Conservation (phyloP, 2,113 vertebrate genomes). For the Hippoglossus stenolepis region DNA sequence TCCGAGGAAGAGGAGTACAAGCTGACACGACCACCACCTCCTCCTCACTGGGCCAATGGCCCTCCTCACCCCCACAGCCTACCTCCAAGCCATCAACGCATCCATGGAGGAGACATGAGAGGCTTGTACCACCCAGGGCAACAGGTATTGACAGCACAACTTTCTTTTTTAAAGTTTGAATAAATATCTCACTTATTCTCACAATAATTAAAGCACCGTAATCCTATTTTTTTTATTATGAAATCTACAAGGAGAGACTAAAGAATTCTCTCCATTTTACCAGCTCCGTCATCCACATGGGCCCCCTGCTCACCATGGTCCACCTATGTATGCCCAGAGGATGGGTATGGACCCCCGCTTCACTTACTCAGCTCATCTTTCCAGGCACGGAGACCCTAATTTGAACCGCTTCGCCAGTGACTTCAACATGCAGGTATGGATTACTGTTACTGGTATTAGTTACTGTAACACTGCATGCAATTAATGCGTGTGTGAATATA, state of each 20-base stretch:
- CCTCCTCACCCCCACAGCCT: constrained; percentile 76
- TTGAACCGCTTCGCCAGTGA: constrained; percentile 82
- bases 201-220: background rate
- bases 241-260: background rate
- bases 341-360: constrained; percentile 84
- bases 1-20: constrained; percentile 60
- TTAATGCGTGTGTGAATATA: background rate
- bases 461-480: background rate
- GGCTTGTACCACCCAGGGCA: constrained; percentile 76
- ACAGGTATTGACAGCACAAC: constrained; percentile 65
- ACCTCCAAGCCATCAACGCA: constrained; percentile 71
- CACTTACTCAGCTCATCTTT: constrained; percentile 83
- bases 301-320: constrained; percentile 76
- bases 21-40: constrained; percentile 61
- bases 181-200: background rate
- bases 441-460: constrained; percentile 74
- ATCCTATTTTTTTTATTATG: background rate
- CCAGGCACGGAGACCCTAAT: constrained; percentile 84
- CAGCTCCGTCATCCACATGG: constrained; percentile 78
- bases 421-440: constrained; percentile 89
- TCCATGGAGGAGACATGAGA: constrained; percentile 44
- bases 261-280: background rate
- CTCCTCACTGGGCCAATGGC: constrained; percentile 70
- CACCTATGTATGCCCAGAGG: constrained; percentile 84
- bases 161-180: background rate